phyloP scores from a whole-genome alignment of 1,140 invertebrate genomes.

The Nasonia vitripennis region DNA sequence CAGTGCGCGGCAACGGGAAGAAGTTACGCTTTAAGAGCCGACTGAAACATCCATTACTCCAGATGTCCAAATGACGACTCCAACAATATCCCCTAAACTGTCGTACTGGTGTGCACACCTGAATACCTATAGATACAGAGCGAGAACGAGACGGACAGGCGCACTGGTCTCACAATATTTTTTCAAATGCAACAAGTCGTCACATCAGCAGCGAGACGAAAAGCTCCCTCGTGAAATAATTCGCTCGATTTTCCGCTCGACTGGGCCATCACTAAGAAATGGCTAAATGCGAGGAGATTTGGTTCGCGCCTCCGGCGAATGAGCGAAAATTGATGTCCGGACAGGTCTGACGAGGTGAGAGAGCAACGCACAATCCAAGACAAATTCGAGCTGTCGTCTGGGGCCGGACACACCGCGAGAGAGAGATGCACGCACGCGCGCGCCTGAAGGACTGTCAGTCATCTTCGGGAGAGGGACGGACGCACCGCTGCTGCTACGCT shows the following conservation, averaged over 20 bases:
- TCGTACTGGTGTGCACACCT: not conserved
- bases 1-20: not conserved
- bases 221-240: conserved; percentile 21
- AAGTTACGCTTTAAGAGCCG: conserved; percentile 13
- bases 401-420: not conserved
- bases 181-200: conserved; percentile 41
- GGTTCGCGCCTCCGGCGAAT: conserved; percentile 58
- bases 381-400: conserved; percentile 22
- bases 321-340: conserved; percentile 57
- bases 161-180: conserved; percentile 21
- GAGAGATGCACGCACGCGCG: not conserved
- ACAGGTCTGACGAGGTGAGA: conserved; percentile 45
- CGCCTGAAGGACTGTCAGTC: conserved; percentile 38
- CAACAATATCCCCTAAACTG: not conserved
- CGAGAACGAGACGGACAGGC: not conserved
- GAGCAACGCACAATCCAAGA: not conserved
- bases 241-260: conserved; percentile 50
- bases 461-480: not conserved
- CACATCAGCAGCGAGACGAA: not conserved
- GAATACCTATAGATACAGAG: too few relatives aligned
- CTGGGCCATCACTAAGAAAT: conserved; percentile 27
- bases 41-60: conserved; percentile 20
- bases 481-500: not conserved
- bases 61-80: not conserved
- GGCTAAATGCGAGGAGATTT: conserved; percentile 15